Evolutionary conservation across 2,113 vertebrate genomes (phyloP), one percentile per base, ranked within the genome.

Genomic region (Vulpes ferrilata): DNA sequence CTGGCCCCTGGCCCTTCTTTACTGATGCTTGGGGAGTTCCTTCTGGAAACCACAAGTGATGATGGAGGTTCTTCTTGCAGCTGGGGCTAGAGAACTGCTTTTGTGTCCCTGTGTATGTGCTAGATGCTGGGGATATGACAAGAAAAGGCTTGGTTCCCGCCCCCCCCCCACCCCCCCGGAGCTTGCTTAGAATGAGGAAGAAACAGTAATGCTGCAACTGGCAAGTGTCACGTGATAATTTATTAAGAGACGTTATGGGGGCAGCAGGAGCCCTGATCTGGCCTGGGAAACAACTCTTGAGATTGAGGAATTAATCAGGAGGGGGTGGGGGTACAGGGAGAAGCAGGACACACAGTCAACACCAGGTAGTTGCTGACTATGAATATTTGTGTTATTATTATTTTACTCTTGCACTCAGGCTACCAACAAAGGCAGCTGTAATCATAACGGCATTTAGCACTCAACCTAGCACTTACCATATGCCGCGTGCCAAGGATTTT

Each of bases 131-230:
- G 57, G 15, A 30, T 27, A 38, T 0, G 6, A 57, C n/a, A 22
- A 15, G 48, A 59, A 74, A 48, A 43, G 16, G 15, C 12, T 5
- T 51, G 32, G 53, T 15, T 7, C 27, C 6, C 48, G 13, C 27
- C 6, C 35, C 4, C 0, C 3, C 0, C 27, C 11, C 43, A 2
- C 35, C 5, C 7, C 43, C 43, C 43, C 43, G 65, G 51, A 89
- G 35, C 64, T 73, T 48, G 22, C 48, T 19, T 25, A 65, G 71
- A 80, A 55, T 23, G 55, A 71, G 3, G 59, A 78, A 91, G 55
- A 82, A 60, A 32, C 10, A n/a, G 2, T 43, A 3, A 8, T 8
- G 20, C 5, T 2, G 23, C 27, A 35, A 27, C 20, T 7, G 3
- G 35, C 16, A 30, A 9, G 20, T 38, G 53, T 48, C 25, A 15